Percentiles rank a stretch among this genome's conserved stretches.
Evolutionary conservation across 2,797 vertebrate species (phyloP).

Genomic region (Poeciliopsis infans): DNA sequence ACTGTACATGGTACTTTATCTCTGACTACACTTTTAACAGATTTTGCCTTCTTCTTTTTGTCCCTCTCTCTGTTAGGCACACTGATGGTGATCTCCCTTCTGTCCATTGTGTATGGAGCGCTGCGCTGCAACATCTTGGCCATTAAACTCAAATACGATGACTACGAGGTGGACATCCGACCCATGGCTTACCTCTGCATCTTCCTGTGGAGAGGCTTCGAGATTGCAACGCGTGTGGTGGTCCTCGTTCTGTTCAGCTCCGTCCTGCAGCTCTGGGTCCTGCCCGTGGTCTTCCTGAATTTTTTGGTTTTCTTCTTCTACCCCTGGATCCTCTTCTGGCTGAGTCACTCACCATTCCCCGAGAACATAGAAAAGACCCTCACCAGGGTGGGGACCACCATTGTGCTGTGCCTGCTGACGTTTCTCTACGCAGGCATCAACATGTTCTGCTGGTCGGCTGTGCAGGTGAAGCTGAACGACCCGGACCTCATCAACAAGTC

Average conservation of each 20-base stretch:
- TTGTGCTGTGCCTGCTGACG: conserved; percentile 92
- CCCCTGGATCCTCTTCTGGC: conserved; percentile 95
- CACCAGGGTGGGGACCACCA: conserved; percentile 90
- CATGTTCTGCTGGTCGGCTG: conserved; percentile 99
- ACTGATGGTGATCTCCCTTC: conserved; percentile 92
- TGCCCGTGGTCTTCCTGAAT: conserved; percentile 88
- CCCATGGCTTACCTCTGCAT: conserved; percentile 92
- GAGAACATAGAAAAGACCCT: conserved; percentile 96
- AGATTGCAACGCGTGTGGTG: conserved; percentile 91
- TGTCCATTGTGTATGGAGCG: conserved; percentile 97
- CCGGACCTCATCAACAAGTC: conserved; percentile 95
- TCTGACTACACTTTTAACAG: neutral
- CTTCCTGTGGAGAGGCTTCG: conserved; percentile 95
- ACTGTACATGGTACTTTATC: neutral
- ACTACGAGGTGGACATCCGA: conserved; percentile 89
- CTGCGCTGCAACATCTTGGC: conserved; percentile 97
- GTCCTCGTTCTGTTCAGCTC: conserved; percentile 96
- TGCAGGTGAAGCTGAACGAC: conserved; percentile 91
- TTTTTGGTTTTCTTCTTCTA: conserved; percentile 91
- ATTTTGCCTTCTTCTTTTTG: conserved; percentile 6
- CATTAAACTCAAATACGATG: conserved; percentile 97
- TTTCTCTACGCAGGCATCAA: conserved; percentile 97
- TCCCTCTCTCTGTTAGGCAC: conserved; percentile 76
- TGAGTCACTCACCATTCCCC: conserved; percentile 91
- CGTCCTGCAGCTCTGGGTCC: conserved; percentile 90